Conservation (phyloP, 2,113 vertebrate genomes). For the Sterrhoptilus dennistouni region DNA sequence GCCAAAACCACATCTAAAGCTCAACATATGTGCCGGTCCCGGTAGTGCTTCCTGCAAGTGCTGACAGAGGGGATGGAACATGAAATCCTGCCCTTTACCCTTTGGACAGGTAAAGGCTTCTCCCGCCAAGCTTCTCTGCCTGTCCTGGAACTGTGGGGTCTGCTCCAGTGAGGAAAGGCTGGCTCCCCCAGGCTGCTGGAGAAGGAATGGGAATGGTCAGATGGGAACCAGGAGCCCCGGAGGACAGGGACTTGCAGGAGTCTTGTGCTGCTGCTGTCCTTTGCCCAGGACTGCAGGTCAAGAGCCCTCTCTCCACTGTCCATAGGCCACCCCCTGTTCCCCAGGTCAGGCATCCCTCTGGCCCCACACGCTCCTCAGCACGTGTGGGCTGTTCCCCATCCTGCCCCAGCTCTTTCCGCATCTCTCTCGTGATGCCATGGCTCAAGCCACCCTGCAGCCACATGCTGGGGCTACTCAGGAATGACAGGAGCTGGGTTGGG, state of each 20-base stretch:
- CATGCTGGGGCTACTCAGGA: background rate
- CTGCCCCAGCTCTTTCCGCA: background rate
- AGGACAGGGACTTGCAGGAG: background rate
- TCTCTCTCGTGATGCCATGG: background rate
- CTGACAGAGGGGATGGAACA: background rate
- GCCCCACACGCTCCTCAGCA: background rate
- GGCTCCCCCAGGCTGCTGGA: background rate
- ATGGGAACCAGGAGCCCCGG: background rate
- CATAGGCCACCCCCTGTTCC: accelerated
- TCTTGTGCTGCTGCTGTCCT: background rate
- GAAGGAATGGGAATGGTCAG: background rate
- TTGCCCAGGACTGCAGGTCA: background rate
- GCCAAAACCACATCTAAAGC: background rate
- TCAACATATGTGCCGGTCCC: accelerated
- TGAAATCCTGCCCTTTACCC: background rate
- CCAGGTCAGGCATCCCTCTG: background rate
- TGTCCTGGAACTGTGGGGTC: background rate
- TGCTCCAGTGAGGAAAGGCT: background rate
- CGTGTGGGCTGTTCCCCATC: background rate
- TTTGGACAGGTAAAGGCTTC: background rate
- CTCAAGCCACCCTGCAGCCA: background rate
- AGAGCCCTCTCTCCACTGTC: background rate
- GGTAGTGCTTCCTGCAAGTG: background rate
- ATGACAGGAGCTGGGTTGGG: accelerated
- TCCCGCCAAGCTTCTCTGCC: background rate